Conservation (phyloP, 2,113 vertebrate species). For the Neotragus pygmaeus region DNA sequence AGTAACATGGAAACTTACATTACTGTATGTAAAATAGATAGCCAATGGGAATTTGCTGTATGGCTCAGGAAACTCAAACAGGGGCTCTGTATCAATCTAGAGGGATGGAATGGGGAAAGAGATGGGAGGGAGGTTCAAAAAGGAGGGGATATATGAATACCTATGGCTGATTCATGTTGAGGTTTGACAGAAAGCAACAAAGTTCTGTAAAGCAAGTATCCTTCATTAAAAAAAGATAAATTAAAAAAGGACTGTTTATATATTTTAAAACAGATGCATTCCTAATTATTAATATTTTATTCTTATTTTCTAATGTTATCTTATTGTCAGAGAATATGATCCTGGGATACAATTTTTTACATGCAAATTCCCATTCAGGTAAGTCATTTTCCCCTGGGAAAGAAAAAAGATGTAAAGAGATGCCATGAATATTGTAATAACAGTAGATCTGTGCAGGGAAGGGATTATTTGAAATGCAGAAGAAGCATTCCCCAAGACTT, state of each 20-base stretch:
- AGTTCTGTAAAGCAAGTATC: background rate
- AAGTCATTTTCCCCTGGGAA: background rate
- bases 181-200: background rate
- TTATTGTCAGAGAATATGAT: background rate
- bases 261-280: background rate
- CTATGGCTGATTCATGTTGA: background rate
- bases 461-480: background rate
- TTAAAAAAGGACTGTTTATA: background rate
- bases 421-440: background rate
- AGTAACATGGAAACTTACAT: background rate
- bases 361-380: background rate
- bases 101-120: background rate
- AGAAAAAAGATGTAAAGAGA: background rate
- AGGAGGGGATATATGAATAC: background rate
- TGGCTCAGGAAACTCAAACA: background rate
- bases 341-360: background rate
- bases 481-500: background rate
- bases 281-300: background rate
- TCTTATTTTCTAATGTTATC: background rate
- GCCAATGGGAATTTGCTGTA: background rate
- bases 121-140: background rate
- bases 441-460: background rate
- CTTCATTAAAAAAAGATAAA: background rate
- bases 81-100: background rate
- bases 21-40: background rate